A percentile compares a stretch with the other conserved stretches of the same genome.
Evolutionary conservation across 1,140 invertebrate genomes (phyloP).

Genomic region (Macrobrachium rosenbergii): DNA sequence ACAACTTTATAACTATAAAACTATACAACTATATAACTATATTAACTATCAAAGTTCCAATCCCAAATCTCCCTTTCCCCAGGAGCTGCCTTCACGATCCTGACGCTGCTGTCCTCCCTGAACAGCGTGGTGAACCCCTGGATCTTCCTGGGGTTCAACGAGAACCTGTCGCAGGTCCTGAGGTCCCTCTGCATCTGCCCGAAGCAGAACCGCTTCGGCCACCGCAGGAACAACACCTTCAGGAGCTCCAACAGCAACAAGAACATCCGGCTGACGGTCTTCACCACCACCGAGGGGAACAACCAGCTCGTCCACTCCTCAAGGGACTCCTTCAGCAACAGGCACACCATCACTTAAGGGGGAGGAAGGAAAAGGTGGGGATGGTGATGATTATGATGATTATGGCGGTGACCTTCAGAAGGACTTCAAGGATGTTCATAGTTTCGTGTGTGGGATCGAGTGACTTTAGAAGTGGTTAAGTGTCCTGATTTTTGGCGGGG

Average conservation of each 20-base stretch:
- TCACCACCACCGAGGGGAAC: conserved; percentile 48
- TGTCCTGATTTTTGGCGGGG: too few relatives aligned
- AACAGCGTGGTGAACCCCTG: conserved; percentile 87
- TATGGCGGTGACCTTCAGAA: too few relatives aligned
- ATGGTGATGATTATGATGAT: neutral
- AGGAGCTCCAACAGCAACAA: conserved; percentile 53
- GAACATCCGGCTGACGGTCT: conserved; percentile 53
- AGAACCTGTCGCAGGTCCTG: conserved; percentile 44
- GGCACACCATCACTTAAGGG: neutral
- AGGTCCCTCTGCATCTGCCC: conserved; percentile 32
- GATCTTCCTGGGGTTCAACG: conserved; percentile 83
- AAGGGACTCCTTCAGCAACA: conserved; percentile 1
- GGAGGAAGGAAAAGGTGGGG: too few relatives aligned
- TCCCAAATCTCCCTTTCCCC: neutral
- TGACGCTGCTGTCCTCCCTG: conserved; percentile 76
- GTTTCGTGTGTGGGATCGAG: too few relatives aligned
- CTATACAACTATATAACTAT: too few relatives aligned
- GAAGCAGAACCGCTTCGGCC: conserved; percentile 4
- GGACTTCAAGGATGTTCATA: too few relatives aligned
- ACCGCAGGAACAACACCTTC: conserved; percentile 39
- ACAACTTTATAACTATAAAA: too few relatives aligned
- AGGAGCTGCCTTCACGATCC: conserved; percentile 65
- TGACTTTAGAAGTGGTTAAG: too few relatives aligned
- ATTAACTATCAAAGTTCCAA: neutral
- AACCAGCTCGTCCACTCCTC: neutral